Evolutionary conservation across 2,797 vertebrate genomes (phyloP), one percentile per base, ranked within the genome.

Genomic region (Sebastes paucispinis): DNA sequence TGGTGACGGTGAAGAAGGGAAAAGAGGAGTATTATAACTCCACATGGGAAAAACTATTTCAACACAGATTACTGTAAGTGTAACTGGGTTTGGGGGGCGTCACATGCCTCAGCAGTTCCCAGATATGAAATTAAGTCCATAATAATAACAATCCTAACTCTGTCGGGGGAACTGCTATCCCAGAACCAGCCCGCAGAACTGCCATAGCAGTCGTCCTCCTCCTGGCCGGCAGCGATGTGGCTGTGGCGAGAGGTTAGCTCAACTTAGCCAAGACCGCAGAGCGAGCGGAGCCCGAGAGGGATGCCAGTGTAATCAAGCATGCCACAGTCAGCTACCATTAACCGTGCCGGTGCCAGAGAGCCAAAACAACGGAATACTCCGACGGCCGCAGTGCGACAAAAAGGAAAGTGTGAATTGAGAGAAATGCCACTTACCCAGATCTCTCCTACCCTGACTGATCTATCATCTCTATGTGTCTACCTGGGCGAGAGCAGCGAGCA

Each of bases 301-400:
- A 96, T 96, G 95, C 96, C 97, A 97, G 95, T 91, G 94, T 95
- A 95, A 96, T 96, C 93, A 94, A 93, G 92, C 95, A 89, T 88
- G 95, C 95, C 84, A 95, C 93, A 94, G 94, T 95, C 96, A 95
- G 94, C 96, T 96, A 96, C 96, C 91, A 90, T 93, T 95, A 95
- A 95, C 82, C 79, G 94, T 94, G 95, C 95, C 91, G 87, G 85
- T 94, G 92, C 93, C 90, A 88, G 93, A 59, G 69, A 90, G 86
- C 79, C 25, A 34, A 72, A 82, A 87, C 86, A 85, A 57, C 82
- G 31, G 82, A 91, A 80, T 77, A 81, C 80, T 86, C 84, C 84
- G 63, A 50, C 63, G 79, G 89, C 87, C 77, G 88, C 93, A 90
- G n/a, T 91, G 91, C 89, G 80, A 91, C 93, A 34, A 34, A 94